phyloP scores from a whole-genome alignment of 1,140 invertebrate genomes.

The Sweltsa coloradensis region DNA sequence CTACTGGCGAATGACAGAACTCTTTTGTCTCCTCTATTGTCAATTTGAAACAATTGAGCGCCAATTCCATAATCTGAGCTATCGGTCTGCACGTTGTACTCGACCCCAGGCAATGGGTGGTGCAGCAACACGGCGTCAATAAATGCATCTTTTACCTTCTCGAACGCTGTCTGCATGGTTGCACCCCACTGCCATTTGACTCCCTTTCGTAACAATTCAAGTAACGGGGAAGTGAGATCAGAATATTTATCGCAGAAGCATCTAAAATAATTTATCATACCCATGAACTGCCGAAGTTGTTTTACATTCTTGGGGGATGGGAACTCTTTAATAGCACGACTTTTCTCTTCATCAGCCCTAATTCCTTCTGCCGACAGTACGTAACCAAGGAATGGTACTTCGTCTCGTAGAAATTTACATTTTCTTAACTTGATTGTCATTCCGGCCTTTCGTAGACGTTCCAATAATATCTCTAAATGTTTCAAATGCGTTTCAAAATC shows the following conservation, averaged over 20 bases:
- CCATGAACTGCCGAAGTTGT: constrained; percentile 26
- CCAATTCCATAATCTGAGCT: constrained; percentile 19
- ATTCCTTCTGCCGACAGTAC: constrained; percentile 14
- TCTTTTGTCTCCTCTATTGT: constrained; percentile 7
- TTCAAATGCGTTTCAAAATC: constrained; percentile 16
- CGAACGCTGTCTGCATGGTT: background rate
- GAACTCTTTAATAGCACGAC: constrained; percentile 18
- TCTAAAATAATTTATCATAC: constrained; percentile 26
- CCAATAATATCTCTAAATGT: constrained; percentile 15
- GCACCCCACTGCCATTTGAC: background rate
- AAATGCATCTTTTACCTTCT: constrained; percentile 11
- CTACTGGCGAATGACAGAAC: constrained; percentile 19
- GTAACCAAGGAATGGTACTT: constrained; percentile 18
- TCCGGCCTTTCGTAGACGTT: constrained; percentile 11
- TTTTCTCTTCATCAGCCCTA: constrained; percentile 4
- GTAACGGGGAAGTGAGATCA: constrained; percentile 16
- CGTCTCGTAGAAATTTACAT: constrained; percentile 13
- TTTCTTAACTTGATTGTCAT: constrained; percentile 19
- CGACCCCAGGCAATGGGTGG: constrained; percentile 17
- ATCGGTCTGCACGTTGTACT: constrained; percentile 23
- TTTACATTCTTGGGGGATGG: constrained; percentile 22
- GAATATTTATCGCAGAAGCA: constrained; percentile 21
- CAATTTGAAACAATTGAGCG: constrained; percentile 19
- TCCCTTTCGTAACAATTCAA: constrained; percentile 20
- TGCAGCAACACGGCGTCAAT: constrained; percentile 16